A percentile compares a stretch with the other conserved stretches of the same genome.
Conservation (phyloP, 2,113 vertebrate species). For the Archocentrus centrarchus region DNA sequence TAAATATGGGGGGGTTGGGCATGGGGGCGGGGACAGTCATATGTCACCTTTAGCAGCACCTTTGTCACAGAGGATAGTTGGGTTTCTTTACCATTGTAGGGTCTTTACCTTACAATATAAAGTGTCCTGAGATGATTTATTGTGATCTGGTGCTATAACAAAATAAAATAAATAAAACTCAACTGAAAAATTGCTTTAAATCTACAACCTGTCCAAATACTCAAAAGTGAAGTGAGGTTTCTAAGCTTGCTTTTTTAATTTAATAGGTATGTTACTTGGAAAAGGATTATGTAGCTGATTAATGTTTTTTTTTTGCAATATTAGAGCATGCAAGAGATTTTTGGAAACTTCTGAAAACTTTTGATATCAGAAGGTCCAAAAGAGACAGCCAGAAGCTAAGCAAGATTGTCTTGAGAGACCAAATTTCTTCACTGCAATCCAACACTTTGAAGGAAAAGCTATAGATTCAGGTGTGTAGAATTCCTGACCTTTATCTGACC, state of each 20-base stretch:
- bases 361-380: neutral
- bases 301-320: neutral
- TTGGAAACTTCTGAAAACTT: neutral
- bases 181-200: neutral
- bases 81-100: no score
- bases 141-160: no score
- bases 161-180: no score
- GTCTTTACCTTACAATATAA: no score
- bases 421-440: neutral
- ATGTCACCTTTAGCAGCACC: no score
- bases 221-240: neutral
- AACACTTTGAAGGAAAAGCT: constrained; percentile 16
- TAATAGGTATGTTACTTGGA: neutral
- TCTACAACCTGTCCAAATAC: neutral
- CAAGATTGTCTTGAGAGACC: neutral
- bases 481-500: constrained; percentile 41
- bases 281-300: neutral
- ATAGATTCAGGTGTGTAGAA: constrained; percentile 34
- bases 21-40: no score
- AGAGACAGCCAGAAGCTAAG: neutral
- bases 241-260: neutral
- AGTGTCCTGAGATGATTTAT: no score
- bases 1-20: no score
- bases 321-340: neutral
- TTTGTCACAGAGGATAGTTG: no score